These are phyloP conservation scores for Trachelus stipa DNA, from an alignment of 2,888 invertebrate species.

Conservation along the genomic window DNA sequence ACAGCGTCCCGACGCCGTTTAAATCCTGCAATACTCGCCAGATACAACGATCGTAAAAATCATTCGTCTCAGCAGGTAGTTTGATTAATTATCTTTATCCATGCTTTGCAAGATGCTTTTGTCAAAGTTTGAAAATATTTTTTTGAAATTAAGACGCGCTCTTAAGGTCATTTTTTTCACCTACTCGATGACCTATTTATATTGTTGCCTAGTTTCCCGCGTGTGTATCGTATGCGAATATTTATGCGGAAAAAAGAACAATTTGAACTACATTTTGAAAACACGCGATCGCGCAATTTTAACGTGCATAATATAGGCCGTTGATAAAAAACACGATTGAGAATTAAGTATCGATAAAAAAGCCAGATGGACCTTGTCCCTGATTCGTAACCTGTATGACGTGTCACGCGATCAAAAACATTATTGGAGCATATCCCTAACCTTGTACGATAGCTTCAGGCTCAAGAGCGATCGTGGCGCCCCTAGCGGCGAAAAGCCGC, in stretches of 20 bases:
- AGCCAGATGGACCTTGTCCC: not conserved
- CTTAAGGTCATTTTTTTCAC: not conserved
- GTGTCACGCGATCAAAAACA: too few relatives aligned
- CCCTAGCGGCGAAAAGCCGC: too few relatives aligned
- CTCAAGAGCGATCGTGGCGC: too few relatives aligned
- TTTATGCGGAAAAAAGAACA: not conserved
- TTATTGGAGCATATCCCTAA: too few relatives aligned
- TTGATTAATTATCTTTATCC: not conserved
- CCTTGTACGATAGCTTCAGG: too few relatives aligned
- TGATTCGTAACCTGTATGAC: not conserved
- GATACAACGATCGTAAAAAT: slow-evolving; percentile 40
- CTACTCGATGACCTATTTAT: not conserved
- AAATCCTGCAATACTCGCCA: slow-evolving; percentile 52
- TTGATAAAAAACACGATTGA: not conserved
- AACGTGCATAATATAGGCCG: not conserved
- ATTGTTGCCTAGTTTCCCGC: not conserved
- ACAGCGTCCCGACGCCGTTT: slow-evolving; percentile 48
- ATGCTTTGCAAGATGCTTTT: not conserved
- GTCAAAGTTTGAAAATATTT: not conserved
- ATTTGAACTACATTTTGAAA: not conserved
- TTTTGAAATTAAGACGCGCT: not conserved
- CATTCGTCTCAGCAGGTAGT: slow-evolving; percentile 47
- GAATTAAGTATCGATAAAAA: not conserved
- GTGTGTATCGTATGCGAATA: not conserved
- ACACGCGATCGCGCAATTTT: not conserved